These are phyloP conservation scores for Phorcus lineatus DNA, from an alignment of 2,888 invertebrate species.

Conservation along the genomic window DNA sequence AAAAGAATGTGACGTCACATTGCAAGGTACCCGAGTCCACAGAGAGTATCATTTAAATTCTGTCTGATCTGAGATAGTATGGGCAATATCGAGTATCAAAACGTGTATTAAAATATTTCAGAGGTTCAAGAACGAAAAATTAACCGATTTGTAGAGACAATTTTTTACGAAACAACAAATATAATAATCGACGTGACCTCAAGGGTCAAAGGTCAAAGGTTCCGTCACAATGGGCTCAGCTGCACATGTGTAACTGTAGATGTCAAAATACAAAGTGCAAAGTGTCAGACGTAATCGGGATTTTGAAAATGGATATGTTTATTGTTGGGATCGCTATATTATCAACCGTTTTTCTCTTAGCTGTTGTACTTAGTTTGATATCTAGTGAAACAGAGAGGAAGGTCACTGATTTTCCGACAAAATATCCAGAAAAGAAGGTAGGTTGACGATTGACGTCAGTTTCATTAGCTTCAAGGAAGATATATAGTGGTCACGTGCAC, in stretches of 20 bases:
- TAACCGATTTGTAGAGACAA: neutral
- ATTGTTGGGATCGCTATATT: neutral
- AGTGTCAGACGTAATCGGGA: neutral
- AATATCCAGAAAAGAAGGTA: constrained; percentile 27
- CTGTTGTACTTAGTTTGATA: constrained; percentile 1
- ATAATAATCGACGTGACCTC: neutral
- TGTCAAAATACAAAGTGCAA: constrained; percentile 18
- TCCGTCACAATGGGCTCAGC: neutral
- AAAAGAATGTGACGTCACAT: constrained; percentile 10
- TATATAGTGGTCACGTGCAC: too few relatives aligned
- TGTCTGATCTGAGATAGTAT: too few relatives aligned
- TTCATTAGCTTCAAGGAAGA: neutral
- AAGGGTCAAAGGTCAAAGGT: constrained; percentile 20
- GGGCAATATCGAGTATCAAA: too few relatives aligned
- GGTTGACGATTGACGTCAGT: neutral
- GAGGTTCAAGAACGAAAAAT: too few relatives aligned
- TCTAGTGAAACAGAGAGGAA: neutral
- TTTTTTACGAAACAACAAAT: neutral
- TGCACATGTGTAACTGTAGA: neutral
- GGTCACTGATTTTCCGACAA: constrained; percentile 18
- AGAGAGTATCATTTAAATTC: neutral
- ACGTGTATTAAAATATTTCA: too few relatives aligned
- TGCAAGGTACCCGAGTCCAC: neutral
- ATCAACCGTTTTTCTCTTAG: neutral
- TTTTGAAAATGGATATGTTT: neutral